A percentile compares a stretch with the other conserved stretches of the same genome.
These are phyloP conservation scores for Bombus pyrosoma DNA, from an alignment of 1,140 invertebrate genomes.

Conservation along the genomic window DNA sequence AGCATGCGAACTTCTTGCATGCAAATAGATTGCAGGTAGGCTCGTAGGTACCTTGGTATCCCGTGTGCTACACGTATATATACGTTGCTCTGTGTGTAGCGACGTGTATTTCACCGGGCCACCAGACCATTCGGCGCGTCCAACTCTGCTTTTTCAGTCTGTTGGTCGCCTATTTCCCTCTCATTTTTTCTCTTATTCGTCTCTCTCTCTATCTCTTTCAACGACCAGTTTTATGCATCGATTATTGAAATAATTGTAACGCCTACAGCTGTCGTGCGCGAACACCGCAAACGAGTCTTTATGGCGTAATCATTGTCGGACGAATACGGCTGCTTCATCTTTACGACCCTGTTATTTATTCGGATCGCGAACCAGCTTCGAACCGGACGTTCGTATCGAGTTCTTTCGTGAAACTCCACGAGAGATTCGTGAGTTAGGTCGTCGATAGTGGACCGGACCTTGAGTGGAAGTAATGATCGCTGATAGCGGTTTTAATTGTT, in stretches of 20 bases:
- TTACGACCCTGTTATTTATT: slow-evolving; percentile 36
- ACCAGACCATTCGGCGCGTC: slow-evolving; percentile 19
- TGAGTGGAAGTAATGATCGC: background rate
- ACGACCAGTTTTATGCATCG: slow-evolving; percentile 24
- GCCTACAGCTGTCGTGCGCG: slow-evolving; percentile 38
- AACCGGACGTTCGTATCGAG: background rate
- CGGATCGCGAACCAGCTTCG: background rate
- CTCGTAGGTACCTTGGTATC: slow-evolving; percentile 55
- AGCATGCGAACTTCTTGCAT: slow-evolving; percentile 72
- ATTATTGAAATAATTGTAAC: slow-evolving; percentile 54
- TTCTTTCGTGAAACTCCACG: background rate
- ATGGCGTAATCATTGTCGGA: slow-evolving; percentile 51
- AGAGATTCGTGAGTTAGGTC: background rate
- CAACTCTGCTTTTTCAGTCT: background rate
- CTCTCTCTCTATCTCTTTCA: background rate
- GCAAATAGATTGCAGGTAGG: slow-evolving; percentile 74
- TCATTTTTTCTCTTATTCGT: background rate
- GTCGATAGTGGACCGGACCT: background rate
- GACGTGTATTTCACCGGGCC: slow-evolving; percentile 53
- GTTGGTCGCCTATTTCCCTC: background rate
- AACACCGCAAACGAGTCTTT: slow-evolving; percentile 51
- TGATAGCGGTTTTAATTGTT: background rate
- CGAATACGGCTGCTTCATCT: background rate
- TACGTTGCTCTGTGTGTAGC: slow-evolving; percentile 38
- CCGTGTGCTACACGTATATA: slow-evolving; percentile 60